Conservation (phyloP, 2,888 invertebrate species). For the Thera britannica region DNA sequence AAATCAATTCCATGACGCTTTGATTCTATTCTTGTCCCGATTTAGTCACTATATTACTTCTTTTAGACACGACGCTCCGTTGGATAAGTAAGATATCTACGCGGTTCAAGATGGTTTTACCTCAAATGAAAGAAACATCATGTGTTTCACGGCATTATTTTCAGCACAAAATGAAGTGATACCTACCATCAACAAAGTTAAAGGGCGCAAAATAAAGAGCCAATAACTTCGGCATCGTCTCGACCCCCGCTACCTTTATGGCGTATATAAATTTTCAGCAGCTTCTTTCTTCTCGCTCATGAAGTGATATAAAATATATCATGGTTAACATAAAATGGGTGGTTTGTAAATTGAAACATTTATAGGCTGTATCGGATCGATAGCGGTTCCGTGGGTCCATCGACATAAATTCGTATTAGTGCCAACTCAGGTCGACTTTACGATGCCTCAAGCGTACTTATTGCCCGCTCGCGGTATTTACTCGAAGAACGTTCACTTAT, state of each 20-base stretch:
- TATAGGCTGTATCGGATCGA: constrained; percentile 75
- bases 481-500: constrained; percentile 62
- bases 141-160: constrained; percentile 7
- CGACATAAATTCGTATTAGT: constrained; percentile 83
- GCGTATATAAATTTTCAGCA: constrained; percentile 35
- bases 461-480: constrained; percentile 71
- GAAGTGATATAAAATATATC: constrained; percentile 48
- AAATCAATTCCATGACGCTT: constrained; percentile 10
- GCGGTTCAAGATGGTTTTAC: too few relatives aligned
- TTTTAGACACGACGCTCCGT: background rate
- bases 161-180: constrained; percentile 26
- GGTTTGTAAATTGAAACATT: constrained; percentile 78
- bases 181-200: constrained; percentile 28
- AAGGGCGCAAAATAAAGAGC: constrained; percentile 32
- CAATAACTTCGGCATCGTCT: constrained; percentile 31
- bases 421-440: constrained; percentile 83
- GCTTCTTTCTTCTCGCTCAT: constrained; percentile 41
- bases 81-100: background rate
- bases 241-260: constrained; percentile 36
- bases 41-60: background rate
- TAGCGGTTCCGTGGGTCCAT: constrained; percentile 70
- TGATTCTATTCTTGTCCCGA: background rate
- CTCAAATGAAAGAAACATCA: background rate
- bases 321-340: constrained; percentile 58
- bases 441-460: constrained; percentile 77